Base-by-base conservation (phyloP, 2,888 invertebrate genomes). In the Sarcophaga rosellei region DNA sequence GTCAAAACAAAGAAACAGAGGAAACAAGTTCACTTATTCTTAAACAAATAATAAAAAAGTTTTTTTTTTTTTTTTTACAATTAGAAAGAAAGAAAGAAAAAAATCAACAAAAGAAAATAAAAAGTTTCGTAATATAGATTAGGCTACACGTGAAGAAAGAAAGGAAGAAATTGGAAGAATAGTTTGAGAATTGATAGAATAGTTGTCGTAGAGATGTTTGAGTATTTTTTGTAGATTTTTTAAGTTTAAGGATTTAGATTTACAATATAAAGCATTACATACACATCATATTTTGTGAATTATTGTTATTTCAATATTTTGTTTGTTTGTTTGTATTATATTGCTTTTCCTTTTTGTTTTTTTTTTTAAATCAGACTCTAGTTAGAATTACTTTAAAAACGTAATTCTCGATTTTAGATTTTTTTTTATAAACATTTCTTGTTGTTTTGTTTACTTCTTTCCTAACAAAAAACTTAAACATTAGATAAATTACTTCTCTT, bases 351-450 rank as follows among this genome's bases (percentile, higher is more conserved):
- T 87, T 84, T 88, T 89, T 90, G 76, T 80, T 82, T 88, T 87
- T 85, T 87, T 84, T 88, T 89, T 90, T 90, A 90, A 89, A 92
- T 93, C 93, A 93, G 93, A 93, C 93, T 93, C 93, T 93, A 92
- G 92, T 91, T 93, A 92, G 93, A 93, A 93, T 91, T 92, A 92
- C 92, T 88, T 86, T 62, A 78, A 66, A 81, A 86, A 86, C 86
- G 86, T 86, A 86, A 81, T 81, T 87, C 84, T 74, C 75, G 69
- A 47, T 68, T 74, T 74, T 65, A 80, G 75, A 75, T 84, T 82
- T 81, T 87, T 53, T 47, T 53, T 17, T 53, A 15, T 53, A 15
- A 53, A 53, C 4, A 3, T 53, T 53, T 15, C 81, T 68, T 72
- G 84, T 85, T 86, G 75, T 66, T 20, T 69, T 70, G 65, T 72